Evolutionary conservation across 2,113 vertebrate genomes (phyloP).

Genomic region (Cyanoderma ruficeps): DNA sequence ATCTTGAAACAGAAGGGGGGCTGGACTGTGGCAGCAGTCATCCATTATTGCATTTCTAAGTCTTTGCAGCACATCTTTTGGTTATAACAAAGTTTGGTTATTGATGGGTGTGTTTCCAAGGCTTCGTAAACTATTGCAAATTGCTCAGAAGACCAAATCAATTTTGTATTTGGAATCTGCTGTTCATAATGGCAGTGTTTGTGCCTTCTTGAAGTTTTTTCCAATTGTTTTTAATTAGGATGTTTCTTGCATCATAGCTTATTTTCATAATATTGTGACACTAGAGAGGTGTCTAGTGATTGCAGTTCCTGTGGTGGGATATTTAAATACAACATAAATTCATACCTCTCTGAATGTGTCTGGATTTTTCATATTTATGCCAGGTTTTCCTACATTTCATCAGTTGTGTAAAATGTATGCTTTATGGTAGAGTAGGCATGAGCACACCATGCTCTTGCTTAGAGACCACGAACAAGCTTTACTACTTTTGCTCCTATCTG

Average conservation of each 20-base stretch:
- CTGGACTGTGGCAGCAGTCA: neutral
- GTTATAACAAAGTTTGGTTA: neutral
- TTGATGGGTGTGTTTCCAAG: neutral
- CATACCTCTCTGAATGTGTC: neutral
- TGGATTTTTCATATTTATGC: neutral
- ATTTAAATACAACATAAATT: neutral
- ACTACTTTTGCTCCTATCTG: neutral
- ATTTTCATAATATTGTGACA: neutral
- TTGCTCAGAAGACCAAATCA: constrained; percentile 30
- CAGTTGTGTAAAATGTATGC: neutral
- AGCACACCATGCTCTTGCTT: neutral
- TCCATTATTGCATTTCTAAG: neutral
- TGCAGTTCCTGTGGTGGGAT: neutral
- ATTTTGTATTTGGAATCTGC: constrained; percentile 37
- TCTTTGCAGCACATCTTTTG: constrained; percentile 8
- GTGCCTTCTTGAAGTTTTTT: neutral
- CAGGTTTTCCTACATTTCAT: neutral
- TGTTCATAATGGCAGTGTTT: neutral
- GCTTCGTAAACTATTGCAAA: neutral
- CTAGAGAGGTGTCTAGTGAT: neutral
- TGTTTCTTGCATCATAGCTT: neutral
- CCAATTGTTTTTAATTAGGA: neutral
- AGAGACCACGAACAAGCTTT: neutral
- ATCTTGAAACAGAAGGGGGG: neutral
- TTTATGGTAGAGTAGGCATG: neutral